Evolutionary conservation across 2,888 invertebrate genomes (phyloP), one percentile per base, ranked within the genome.

Genomic region (Phlogophora meticulosa): DNA sequence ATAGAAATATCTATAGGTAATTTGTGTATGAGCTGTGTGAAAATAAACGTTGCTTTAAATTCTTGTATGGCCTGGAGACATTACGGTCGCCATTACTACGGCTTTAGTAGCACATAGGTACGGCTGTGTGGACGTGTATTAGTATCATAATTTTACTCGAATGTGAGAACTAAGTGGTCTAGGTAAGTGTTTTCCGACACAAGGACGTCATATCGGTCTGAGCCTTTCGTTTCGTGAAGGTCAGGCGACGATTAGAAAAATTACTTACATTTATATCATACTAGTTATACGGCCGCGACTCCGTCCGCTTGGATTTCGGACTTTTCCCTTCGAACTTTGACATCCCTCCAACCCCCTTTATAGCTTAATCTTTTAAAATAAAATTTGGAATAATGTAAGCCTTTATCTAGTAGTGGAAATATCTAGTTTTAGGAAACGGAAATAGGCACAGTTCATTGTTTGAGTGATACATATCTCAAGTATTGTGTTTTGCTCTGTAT

Each of bases 201-300:
- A 79, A 81, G 81, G 82, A 81, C 81, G 59, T 72, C 38, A 79
- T 78, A 66, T 74, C 52, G 13, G 52, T 5, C 49, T 7, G 20
- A 81, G 77, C 81, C 82, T 81, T 81, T 81, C 81, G 43, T 77
- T 80, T 70, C 9, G 20, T 57, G 69, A 77, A 80, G 82, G 81
- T 81, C 77, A 81, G 7, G 20, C 42, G 24, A 53, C 52, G 70
- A 65, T 76, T 79, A 81, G 73, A 80, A 81, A 76, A 79, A 79
- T 52, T 52, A 58, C 59, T 53, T 11, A 49, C 45, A 59, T 78
- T 55, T 62, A 40, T 70, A 38, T 38, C 24, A 53, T 11, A 40
- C 40, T 20, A 43, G 36, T 17, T 28, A 22, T 2, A 22, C n/a
- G n/a, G n/a, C n/a, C n/a, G n/a, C n/a, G n/a, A n/a, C n/a, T n/a